A percentile compares a stretch with the other conserved stretches of the same genome.
Conservation (phyloP, 2,797 vertebrate species). For the Acrossocheilus fasciatus region DNA sequence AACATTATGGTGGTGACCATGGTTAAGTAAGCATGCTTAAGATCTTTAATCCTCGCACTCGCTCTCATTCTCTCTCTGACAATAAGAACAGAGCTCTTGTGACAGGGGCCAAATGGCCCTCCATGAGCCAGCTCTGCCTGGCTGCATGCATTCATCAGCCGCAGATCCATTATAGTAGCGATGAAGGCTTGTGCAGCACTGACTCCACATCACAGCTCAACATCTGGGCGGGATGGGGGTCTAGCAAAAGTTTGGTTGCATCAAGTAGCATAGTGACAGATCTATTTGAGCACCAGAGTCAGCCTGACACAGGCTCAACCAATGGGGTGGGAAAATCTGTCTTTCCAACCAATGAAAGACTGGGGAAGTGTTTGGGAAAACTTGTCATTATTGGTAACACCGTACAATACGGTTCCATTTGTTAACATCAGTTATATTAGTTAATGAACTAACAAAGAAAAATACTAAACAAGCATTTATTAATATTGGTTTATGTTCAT, state of each 20-base stretch:
- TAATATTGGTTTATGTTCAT: neutral
- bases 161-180: slow-evolving; percentile 62
- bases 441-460: neutral
- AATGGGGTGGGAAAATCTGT: neutral
- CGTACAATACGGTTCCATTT: neutral
- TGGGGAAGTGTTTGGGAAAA: neutral
- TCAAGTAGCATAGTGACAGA: neutral
- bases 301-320: neutral
- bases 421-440: neutral
- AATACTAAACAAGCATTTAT: neutral
- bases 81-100: slow-evolving; percentile 71
- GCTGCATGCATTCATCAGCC: slow-evolving; percentile 76
- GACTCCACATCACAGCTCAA: neutral
- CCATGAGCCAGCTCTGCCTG: slow-evolving; percentile 76
- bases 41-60: slow-evolving; percentile 81
- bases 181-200: neutral
- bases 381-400: neutral
- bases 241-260: neutral
- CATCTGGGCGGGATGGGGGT: slow-evolving; percentile 1
- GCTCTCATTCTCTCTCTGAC: slow-evolving; percentile 69
- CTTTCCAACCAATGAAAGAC: neutral
- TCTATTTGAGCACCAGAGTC: neutral
- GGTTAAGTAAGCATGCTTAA: slow-evolving; percentile 79
- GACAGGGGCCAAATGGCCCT: slow-evolving; percentile 77
- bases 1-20: slow-evolving; percentile 76